Evolutionary conservation across 1,140 invertebrate species (phyloP).

Genomic region (Pseudomyrmex cubaensis): DNA sequence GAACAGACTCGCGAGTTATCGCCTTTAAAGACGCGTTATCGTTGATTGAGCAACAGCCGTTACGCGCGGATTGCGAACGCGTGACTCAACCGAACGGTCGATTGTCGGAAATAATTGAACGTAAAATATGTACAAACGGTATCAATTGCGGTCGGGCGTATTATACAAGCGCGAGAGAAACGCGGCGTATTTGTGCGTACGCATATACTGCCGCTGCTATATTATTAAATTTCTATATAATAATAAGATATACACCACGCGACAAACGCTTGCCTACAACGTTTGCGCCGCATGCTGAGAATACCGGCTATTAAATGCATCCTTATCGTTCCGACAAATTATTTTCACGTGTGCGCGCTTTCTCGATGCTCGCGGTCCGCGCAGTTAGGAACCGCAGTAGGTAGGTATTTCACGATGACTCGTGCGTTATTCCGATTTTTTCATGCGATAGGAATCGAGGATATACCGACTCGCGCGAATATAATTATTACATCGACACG

Average conservation of each 20-base stretch:
- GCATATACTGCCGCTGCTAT: neutral
- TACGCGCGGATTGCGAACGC: constrained; percentile 25
- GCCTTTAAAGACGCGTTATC: constrained; percentile 59
- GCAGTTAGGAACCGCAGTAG: neutral
- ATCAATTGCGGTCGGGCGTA: constrained; percentile 8
- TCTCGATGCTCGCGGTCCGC: neutral
- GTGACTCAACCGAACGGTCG: constrained; percentile 40
- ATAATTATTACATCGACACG: constrained; percentile 14
- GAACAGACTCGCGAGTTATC: constrained; percentile 59
- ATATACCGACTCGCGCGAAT: constrained; percentile 3
- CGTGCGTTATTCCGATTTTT: constrained; percentile 19
- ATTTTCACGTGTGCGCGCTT: constrained; percentile 2
- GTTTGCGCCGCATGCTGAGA: neutral
- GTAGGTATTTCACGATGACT: constrained; percentile 20
- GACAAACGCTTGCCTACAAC: neutral
- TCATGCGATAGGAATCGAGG: constrained; percentile 16
- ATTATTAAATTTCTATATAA: constrained; percentile 43
- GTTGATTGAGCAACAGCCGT: constrained; percentile 38
- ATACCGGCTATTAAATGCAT: constrained; percentile 38
- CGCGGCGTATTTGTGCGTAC: neutral
- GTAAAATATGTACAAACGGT: constrained; percentile 30
- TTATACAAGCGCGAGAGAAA: constrained; percentile 7
- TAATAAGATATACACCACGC: neutral
- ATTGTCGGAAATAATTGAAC: constrained; percentile 24
- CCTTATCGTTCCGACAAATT: constrained; percentile 38